Conservation (phyloP, 2,888 invertebrate genomes). For the Neuroscelio doddi region DNA sequence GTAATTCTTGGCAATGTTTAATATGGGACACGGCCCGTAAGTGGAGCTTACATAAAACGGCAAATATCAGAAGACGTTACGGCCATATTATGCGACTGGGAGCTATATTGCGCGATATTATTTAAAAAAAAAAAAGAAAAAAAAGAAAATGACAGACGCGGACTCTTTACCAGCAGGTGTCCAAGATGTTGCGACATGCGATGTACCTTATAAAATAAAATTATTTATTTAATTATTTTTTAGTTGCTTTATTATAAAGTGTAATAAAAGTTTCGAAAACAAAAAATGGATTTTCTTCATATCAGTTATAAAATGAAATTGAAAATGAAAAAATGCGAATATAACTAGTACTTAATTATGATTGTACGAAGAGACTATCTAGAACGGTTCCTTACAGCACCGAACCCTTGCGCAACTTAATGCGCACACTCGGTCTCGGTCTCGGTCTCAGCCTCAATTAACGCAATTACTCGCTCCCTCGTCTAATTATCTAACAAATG, state of each 20-base stretch:
- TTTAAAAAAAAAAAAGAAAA: constrained; percentile 42
- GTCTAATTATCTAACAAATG: constrained; percentile 69
- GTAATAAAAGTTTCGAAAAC: too few species aligned
- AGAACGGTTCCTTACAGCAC: constrained; percentile 56
- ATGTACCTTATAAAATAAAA: too few species aligned
- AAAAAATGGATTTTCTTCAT: not conserved
- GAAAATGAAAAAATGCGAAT: constrained; percentile 22
- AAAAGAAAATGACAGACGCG: constrained; percentile 39
- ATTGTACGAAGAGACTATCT: constrained; percentile 17
- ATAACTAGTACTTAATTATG: constrained; percentile 32
- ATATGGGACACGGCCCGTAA: constrained; percentile 61
- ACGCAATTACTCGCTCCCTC: constrained; percentile 66
- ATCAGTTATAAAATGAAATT: constrained; percentile 22
- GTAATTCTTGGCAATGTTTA: constrained; percentile 65
- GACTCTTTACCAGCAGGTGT: constrained; percentile 62
- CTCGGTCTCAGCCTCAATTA: constrained; percentile 62
- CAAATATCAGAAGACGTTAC: constrained; percentile 68
- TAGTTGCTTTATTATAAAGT: too few species aligned
- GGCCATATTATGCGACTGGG: constrained; percentile 63
- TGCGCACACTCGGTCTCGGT: constrained; percentile 53
- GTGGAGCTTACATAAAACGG: constrained; percentile 66
- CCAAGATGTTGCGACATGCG: constrained; percentile 59
- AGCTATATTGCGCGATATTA: constrained; percentile 63
- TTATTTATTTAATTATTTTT: too few species aligned
- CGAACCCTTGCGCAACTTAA: constrained; percentile 59